Conservation (phyloP, 2,888 invertebrate genomes). For the Malthinus flaveolus region DNA sequence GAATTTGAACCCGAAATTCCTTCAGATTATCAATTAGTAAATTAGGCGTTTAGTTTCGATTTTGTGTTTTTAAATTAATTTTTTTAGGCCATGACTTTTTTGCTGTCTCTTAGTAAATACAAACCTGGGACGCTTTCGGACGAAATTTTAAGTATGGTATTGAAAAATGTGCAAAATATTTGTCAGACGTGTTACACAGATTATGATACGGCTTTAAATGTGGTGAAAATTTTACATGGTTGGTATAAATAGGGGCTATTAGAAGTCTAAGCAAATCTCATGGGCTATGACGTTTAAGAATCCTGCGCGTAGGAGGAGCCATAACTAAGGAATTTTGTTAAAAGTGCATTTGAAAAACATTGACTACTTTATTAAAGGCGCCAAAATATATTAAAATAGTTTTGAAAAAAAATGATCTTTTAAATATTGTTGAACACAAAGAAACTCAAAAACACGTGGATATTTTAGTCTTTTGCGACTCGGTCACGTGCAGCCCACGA, state of each 20-base stretch:
- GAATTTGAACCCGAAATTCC: constrained; percentile 37
- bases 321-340: no score
- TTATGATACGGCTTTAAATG: constrained; percentile 42
- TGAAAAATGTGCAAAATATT: constrained; percentile 44
- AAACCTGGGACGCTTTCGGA: constrained; percentile 37
- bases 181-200: constrained; percentile 45
- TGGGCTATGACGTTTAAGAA: no score
- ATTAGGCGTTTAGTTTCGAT: constrained; percentile 12
- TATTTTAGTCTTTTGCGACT: no score
- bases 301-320: no score
- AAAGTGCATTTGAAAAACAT: no score
- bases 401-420: no score
- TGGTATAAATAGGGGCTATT: not conserved
- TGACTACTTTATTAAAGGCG: no score
- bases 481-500: no score
- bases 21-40: constrained; percentile 42
- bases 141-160: constrained; percentile 39
- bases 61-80: not conserved
- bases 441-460: no score
- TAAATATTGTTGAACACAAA: no score
- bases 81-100: constrained; percentile 45
- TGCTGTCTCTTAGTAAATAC: constrained; percentile 44
- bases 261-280: no score
- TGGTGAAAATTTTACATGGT: constrained; percentile 48
- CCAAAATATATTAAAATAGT: no score